Evolutionary conservation across 2,888 invertebrate species (phyloP), one percentile per base, ranked within the genome.

Genomic region (Patella depressa): DNA sequence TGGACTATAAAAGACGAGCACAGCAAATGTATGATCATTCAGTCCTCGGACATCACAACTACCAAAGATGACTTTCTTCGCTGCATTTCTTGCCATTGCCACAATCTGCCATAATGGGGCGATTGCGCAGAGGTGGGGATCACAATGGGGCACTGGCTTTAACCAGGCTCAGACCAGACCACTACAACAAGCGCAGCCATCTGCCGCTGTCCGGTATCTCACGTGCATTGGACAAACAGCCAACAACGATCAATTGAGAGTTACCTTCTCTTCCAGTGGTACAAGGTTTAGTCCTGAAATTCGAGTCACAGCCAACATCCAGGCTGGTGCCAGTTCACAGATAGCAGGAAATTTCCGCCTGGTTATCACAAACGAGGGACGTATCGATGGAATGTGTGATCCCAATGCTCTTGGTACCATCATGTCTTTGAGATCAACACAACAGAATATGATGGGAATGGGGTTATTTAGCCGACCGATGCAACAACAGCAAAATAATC

Each of bases 341-440:
- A 65, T 65, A 12, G 24, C 19, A 14, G 65, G 65, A 24, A 65
- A 65, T 9, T 65, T 65, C 11, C 65, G 24, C 11, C 24, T 65
- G 65, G 65, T 65, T 19, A 65, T 65, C 24, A 65, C 65, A 11
- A 65, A 65, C 24, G 65, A 24, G 3, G 65, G 65, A 19, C 19
- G 65, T 24, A 65, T 65, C 24, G 65, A 65, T 17, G 65, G 65
- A 24, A 65, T 65, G 65, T 65, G 65, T 65, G 65, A 65, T 65
- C 24, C 65, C 24, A 65, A 65, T 65, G 19, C 65, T 65, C 65
- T 65, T 65, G 65, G 65, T 14, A 24, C 12, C 65, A 65, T 65
- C 19, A 65, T 65, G 65, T 24, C 65, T 65, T 24, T 65, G 65
- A 14, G 19, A 11, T 65, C 65, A 11, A n/a, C 17, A 15, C 57